Evolutionary conservation across 2,888 invertebrate genomes (phyloP).

Genomic region (Calephelis perditalis): DNA sequence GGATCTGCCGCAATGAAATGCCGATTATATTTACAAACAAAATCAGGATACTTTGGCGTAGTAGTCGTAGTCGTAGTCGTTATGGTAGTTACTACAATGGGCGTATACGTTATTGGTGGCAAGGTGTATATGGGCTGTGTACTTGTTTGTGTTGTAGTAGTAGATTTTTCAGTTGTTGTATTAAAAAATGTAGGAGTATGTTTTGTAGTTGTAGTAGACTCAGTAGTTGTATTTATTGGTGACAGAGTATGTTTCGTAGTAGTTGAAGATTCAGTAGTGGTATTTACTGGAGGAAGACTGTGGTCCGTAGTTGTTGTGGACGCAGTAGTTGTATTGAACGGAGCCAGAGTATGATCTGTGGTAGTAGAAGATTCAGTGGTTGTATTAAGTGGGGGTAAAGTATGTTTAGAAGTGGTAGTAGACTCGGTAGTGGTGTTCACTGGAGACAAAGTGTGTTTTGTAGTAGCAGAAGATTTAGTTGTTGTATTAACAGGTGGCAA

Average conservation of each 20-base stretch:
- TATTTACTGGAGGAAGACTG: too few species aligned
- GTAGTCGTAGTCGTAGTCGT: slow-evolving; percentile 15
- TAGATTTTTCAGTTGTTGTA: not conserved
- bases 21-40: slow-evolving; percentile 1
- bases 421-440: too few species aligned
- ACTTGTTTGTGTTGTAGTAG: slow-evolving; percentile 5
- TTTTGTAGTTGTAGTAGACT: not conserved
- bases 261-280: not conserved
- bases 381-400: not conserved
- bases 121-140: not conserved
- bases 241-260: not conserved
- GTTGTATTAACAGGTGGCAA: too few species aligned
- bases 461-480: too few species aligned
- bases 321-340: not conserved
- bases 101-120: not conserved
- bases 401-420: too few species aligned
- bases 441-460: too few species aligned
- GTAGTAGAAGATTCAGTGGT: slow-evolving; percentile 9
- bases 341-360: slow-evolving; percentile 2
- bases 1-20: slow-evolving; percentile 20
- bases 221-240: not conserved
- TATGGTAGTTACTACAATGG: not conserved
- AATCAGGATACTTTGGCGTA: too few species aligned
- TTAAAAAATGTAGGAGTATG: not conserved
- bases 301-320: not conserved